Base-by-base conservation (phyloP, 2,888 invertebrate species). In the Protophormia terraenovae region DNA sequence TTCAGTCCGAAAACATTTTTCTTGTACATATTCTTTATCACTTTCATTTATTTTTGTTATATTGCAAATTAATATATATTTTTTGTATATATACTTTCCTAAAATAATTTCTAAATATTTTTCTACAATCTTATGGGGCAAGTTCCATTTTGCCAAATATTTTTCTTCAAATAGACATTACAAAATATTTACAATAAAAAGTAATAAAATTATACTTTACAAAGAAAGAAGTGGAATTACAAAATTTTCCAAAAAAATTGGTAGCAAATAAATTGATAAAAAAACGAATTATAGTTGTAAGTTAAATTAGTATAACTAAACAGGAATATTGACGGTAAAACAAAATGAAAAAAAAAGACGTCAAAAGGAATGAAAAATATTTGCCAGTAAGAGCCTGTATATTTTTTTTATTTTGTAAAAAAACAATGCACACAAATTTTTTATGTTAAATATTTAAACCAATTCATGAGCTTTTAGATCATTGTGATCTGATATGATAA, bases 211-310 rank as follows among this genome's bases (percentile, higher is more conserved):
- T 3, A 41, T 12, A 41, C n/a, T 41, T 41, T 41, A 41, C n/a
- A 41, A 41, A n/a, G 38, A 32, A 53, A 55, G 66, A 64, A 27
- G 1, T 72, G 3, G 32, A 67, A 14, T 29, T 3, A n/a, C 12
- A 58, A 66, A 60, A 60, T 19, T 47, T 19, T 27, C 64, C 22
- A 55, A 73, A 45, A 7, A 41, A 62, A 75, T 67, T 76, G 41
- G 50, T 83, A 79, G 69, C n/a, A n/a, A n/a, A n/a, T 79, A 73
- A 67, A 50, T 73, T 67, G 73, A 35, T 41, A 32, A 60, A 22
- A 72, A 69, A 83, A 79, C n/a, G 27, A 73, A 71, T 62, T 71
- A 32, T 84, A 75, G 79, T 0, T 55, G 45, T 84, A 84, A 75
- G 69, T 41, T 73, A 6, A 55, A 69, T 66, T 66, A 82, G 75